Base-by-base conservation (phyloP, 2,888 invertebrate species). In the Acrocera orbiculus region DNA sequence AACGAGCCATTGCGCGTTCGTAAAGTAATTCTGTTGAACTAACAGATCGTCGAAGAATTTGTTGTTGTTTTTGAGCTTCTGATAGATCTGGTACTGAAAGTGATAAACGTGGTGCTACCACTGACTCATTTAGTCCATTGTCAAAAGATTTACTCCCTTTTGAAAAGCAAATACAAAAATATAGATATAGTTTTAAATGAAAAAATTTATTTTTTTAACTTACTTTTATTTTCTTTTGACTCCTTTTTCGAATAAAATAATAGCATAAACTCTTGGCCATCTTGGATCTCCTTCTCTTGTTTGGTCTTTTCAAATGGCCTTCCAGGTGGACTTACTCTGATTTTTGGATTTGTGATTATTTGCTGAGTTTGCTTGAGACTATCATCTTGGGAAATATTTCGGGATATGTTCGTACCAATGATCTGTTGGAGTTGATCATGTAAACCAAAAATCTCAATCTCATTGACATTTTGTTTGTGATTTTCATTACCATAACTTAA, bases 1-100 rank as follows among this genome's bases (percentile, higher is more conserved):
- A 77, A 24, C 83, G 65, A 7, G 76, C 77, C 77, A 85, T 80
- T 9, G 81, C 78, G 27, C 74, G 68, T 52, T 83, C 83, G 52
- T 82, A 82, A 1, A 86, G 65, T 5, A 86, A 63, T 52, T 85
- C 85, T 0, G 81, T 77, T 3, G 83, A 83, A 50, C 85, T 85
- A 16, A 79, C 77, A 1, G 81, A 77, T 44, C 73, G 69, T 17
- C 79, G 69, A 22, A 83, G 57, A 2, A 62, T 58, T 33, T 65
- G 63, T 29, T 69, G 61, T 32, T 58, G 47, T 15, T 70, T 67
- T 28, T 71, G 65, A 46, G 73, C 68, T 30, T 67, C 64, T 46
- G 75, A 73, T 37, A 85, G 58, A 52, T 85, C 83, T 1, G 85
- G 85, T 9, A 83, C 74, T 1, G 85, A 85, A 32, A 83, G 64